Evolutionary conservation across 2,888 invertebrate genomes (phyloP).

Genomic region (Drosophila yooni): DNA sequence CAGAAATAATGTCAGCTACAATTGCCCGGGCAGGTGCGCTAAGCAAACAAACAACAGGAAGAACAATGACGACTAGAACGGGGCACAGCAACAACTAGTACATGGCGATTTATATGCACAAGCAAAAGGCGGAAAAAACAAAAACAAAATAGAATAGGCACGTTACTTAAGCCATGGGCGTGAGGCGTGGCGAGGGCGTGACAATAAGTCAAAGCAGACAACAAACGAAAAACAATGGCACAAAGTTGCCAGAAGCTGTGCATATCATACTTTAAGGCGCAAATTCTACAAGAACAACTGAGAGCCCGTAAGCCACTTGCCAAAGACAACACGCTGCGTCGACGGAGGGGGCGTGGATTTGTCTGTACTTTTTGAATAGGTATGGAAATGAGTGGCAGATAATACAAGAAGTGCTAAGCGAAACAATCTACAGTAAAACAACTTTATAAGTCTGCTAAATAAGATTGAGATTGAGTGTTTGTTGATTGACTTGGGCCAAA

Average conservation of each 20-base stretch:
- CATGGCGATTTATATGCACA: conserved; percentile 36
- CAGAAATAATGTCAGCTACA: conserved; percentile 47
- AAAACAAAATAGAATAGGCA: conserved; percentile 46
- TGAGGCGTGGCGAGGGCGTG: conserved; percentile 19
- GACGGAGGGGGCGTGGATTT: conserved; percentile 19
- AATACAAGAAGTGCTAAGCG: conserved; percentile 30
- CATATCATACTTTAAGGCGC: conserved; percentile 40
- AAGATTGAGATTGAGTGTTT: conserved; percentile 31
- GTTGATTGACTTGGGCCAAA: conserved; percentile 32
- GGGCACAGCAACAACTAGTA: background rate
- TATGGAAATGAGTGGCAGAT: conserved; percentile 27
- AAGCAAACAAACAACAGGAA: conserved; percentile 44
- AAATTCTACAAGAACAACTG: conserved; percentile 46
- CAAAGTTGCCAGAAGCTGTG: conserved; percentile 30
- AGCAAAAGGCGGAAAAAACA: conserved; percentile 34
- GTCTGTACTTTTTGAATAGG: conserved; percentile 24
- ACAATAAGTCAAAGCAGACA: conserved; percentile 43
- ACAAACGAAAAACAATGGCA: conserved; percentile 45
- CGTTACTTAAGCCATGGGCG: conserved; percentile 48
- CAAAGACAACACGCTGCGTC: conserved; percentile 32
- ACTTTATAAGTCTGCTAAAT: conserved; percentile 37
- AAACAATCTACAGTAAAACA: conserved; percentile 37
- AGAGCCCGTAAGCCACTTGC: conserved; percentile 61
- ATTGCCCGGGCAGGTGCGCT: conserved; percentile 68
- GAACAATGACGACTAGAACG: conserved; percentile 10